Evolutionary conservation across 2,113 vertebrate species (phyloP).

Genomic region (Cygnus atratus): DNA sequence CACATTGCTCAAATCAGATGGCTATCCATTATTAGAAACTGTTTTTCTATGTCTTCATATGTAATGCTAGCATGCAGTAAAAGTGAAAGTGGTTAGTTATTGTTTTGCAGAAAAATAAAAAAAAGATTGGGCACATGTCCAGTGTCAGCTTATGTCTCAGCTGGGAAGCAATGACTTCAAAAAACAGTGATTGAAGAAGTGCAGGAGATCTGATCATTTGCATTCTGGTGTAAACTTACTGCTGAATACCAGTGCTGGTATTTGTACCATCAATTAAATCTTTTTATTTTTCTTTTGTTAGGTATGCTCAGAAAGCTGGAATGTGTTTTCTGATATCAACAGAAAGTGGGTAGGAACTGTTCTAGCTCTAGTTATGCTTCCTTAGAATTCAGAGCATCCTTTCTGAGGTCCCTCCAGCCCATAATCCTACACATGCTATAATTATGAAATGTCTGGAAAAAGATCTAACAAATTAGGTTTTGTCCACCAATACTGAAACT

Average conservation of each 20-base stretch:
- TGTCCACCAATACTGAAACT: not conserved
- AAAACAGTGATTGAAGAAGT: not conserved
- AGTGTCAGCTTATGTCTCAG: not conserved
- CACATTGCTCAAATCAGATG: not conserved
- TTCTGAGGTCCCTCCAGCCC: not conserved
- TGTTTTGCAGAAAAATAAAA: not conserved
- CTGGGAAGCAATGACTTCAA: not conserved
- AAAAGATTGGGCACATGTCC: not conserved
- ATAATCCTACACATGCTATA: not conserved
- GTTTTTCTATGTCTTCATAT: not conserved
- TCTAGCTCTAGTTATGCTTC: not conserved
- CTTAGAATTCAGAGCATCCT: not conserved
- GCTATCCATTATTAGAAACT: not conserved
- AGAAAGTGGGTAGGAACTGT: not conserved
- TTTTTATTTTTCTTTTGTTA: not conserved
- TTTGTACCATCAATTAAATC: not conserved
- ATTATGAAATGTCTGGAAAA: not conserved
- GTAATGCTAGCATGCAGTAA: not conserved
- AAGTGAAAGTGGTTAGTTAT: not conserved
- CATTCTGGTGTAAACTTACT: not conserved
- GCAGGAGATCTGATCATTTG: not conserved
- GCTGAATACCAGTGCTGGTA: not conserved
- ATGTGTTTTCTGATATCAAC: not conserved
- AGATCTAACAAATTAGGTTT: not conserved
- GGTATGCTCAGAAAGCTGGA: not conserved